Evolutionary conservation across 2,888 invertebrate genomes (phyloP).

Genomic region (Lucinisca nassula): DNA sequence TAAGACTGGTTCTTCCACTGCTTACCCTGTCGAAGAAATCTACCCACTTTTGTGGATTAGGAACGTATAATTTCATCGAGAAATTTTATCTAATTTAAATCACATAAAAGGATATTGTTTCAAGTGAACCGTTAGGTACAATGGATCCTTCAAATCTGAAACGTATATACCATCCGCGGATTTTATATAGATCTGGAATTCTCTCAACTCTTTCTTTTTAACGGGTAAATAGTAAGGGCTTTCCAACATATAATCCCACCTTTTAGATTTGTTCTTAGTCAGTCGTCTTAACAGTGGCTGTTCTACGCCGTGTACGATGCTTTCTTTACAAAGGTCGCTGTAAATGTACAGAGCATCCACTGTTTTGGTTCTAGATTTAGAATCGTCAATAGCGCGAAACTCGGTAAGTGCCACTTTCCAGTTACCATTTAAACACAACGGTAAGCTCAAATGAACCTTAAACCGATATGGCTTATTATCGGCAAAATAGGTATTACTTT

Average conservation of each 20-base stretch:
- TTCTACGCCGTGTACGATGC: slow-evolving; percentile 27
- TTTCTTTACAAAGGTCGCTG: slow-evolving; percentile 25
- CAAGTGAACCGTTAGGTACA: slow-evolving; percentile 24
- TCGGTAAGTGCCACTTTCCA: slow-evolving; percentile 29
- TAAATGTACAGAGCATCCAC: slow-evolving; percentile 12
- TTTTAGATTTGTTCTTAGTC: neutral
- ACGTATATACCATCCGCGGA: neutral
- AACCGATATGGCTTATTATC: slow-evolving; percentile 19
- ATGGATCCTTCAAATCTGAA: slow-evolving; percentile 16
- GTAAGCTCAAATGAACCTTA: slow-evolving; percentile 19
- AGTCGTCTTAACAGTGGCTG: slow-evolving; percentile 14
- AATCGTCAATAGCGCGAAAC: neutral
- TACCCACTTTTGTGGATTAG: slow-evolving; percentile 52
- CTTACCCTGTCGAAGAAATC: slow-evolving; percentile 24
- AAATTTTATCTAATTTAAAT: neutral
- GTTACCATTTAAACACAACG: neutral
- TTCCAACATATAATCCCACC: slow-evolving; percentile 1
- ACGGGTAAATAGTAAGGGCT: slow-evolving; percentile 22
- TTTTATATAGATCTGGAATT: slow-evolving; percentile 38
- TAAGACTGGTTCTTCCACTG: slow-evolving; percentile 17
- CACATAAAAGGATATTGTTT: slow-evolving; percentile 17
- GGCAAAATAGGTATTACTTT: slow-evolving; percentile 28
- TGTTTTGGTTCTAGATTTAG: neutral
- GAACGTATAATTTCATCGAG: slow-evolving; percentile 40
- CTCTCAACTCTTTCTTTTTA: slow-evolving; percentile 21